Base-by-base conservation (phyloP, 2,113 vertebrate species). In the Strigops habroptila region DNA sequence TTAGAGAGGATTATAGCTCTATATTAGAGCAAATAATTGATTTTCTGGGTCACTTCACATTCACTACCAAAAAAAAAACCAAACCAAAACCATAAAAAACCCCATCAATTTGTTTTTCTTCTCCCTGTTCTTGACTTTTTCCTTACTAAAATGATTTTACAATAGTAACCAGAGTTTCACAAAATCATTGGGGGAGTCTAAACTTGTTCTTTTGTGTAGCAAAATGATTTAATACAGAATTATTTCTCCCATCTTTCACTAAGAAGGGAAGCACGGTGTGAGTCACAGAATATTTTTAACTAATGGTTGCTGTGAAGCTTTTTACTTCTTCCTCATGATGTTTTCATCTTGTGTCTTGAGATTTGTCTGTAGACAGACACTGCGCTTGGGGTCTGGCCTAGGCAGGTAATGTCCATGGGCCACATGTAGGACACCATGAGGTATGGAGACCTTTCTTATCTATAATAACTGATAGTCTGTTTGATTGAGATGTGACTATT, bases 21-120 rank as follows among this genome's bases (percentile, higher is more conserved):
- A 35, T 77, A 77, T 93, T 65, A 93, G 31, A 90, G 59, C 49
- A 94, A 96, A 92, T 81, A 93, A 92, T 92, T 90, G 82, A 95
- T 95, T 93, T 95, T 94, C 48, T 91, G 69, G 37, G 80, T 93
- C 86, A 86, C 28, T 88, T 92, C 63, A 81, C 25, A 62, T 57
- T 79, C 49, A 67, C 28, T 65, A 79, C 2, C 7, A 77, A 74
- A 84, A 78, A 30, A 22, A 18, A 28, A 52, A 57, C 55, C 33
- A 59, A 35, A 35, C 33, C 57, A 28, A 19, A 18, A 10, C 4
- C 4, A 55, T 37, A 3, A 7, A 9, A 28, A 48, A 43, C 21
- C 3, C 1, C 3, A 41, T 22, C 0, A 46, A 8, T 84, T 55
- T 75, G 18, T 78, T 90, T 89, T 96, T 49, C 5, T 48, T 90